Percentiles rank a stretch among this genome's conserved stretches.
Evolutionary conservation across 2,113 vertebrate species (phyloP).

Genomic region (Paramormyrops kingsleyae): DNA sequence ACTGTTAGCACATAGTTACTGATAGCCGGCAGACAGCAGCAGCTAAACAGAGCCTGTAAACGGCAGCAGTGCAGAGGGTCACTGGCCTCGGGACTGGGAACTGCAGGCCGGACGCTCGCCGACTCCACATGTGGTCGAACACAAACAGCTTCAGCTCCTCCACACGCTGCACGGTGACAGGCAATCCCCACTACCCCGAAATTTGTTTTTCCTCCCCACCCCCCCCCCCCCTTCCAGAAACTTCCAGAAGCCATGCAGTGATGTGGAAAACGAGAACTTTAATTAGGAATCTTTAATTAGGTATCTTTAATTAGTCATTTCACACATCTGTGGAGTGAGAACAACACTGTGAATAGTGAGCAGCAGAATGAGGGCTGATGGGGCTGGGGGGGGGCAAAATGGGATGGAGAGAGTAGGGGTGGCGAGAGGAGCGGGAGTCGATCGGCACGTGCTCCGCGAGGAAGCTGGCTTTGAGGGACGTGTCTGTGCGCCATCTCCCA

Average conservation of each 20-base stretch:
- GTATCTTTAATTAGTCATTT: conserved; percentile 40
- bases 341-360: conserved; percentile 24
- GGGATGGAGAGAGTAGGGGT: background rate
- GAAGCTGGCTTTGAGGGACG: background rate
- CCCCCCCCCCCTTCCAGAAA: conserved; percentile 9
- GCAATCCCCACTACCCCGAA: background rate
- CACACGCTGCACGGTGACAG: background rate
- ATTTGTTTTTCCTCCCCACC: background rate
- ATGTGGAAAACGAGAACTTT: conserved; percentile 29
- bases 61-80: background rate
- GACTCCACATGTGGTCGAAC: too few relatives aligned
- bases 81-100: background rate
- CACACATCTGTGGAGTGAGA: conserved; percentile 37
- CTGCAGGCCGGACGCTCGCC: too few relatives aligned
- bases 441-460: background rate
- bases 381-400: background rate
- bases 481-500: background rate
- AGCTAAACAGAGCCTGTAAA: background rate
- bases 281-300: conserved; percentile 34
- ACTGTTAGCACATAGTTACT: background rate
- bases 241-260: conserved; percentile 15
- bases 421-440: background rate
- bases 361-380: conserved; percentile 20
- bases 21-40: background rate
- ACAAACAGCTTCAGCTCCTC: background rate